These are phyloP conservation scores for Rhorus exstirpatorius DNA, from an alignment of 2,888 invertebrate species.

Conservation along the genomic window DNA sequence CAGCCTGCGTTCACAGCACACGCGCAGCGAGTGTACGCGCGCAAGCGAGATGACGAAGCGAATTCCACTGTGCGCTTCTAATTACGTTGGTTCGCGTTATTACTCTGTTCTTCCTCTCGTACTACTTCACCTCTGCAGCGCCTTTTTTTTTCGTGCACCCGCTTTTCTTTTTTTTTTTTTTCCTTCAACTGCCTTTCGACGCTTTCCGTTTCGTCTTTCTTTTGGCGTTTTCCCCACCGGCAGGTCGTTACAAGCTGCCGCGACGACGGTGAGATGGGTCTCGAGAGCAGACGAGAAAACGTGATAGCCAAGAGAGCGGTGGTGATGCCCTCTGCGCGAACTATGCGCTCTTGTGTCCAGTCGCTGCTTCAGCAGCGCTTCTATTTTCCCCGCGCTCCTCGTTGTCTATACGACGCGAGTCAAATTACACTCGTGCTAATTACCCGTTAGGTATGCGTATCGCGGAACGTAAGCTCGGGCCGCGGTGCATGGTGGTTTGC, in stretches of 20 bases:
- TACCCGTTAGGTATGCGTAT: constrained; percentile 75
- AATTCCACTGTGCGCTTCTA: constrained; percentile 28
- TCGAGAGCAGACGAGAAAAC: too few species aligned
- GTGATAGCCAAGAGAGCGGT: neutral
- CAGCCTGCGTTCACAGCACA: too few species aligned
- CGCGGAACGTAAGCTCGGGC: constrained; percentile 49
- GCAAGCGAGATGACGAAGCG: neutral
- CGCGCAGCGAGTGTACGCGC: neutral
- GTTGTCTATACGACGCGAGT: constrained; percentile 64
- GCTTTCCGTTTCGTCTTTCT: constrained; percentile 41
- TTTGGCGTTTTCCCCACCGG: constrained; percentile 28
- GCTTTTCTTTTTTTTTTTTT: neutral
- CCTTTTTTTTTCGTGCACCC: neutral
- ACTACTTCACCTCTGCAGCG: neutral
- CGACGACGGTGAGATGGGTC: too few species aligned
- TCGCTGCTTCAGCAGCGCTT: constrained; percentile 29
- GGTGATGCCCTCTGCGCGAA: neutral
- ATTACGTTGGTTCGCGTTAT: constrained; percentile 46
- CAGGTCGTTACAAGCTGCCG: too few species aligned
- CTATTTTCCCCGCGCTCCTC: constrained; percentile 15
- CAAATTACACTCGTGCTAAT: constrained; percentile 78
- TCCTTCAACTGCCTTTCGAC: too few species aligned
- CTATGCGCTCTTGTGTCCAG: constrained; percentile 1
- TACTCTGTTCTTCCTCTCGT: constrained; percentile 42
- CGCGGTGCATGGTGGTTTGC: too few species aligned